A percentile compares a stretch with the other conserved stretches of the same genome.
phyloP scores from a whole-genome alignment of 2,888 invertebrate genomes.

The Synanthedon andrenaeformis region DNA sequence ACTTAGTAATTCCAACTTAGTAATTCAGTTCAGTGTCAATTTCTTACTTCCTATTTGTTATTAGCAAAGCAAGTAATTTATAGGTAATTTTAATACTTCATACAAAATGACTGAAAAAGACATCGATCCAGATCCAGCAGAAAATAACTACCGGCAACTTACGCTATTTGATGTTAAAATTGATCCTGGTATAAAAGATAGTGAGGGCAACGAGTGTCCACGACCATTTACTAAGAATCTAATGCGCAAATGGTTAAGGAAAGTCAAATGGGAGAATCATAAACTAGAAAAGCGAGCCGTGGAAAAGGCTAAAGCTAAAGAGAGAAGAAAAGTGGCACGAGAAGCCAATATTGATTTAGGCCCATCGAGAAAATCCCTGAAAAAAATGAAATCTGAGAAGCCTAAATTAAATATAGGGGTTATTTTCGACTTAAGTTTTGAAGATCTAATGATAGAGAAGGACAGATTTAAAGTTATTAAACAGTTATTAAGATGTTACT shows the following conservation, averaged over 20 bases:
- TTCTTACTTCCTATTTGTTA: no score
- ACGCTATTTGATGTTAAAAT: conserved; percentile 50
- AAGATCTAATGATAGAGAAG: conserved; percentile 89
- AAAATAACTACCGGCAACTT: conserved; percentile 30
- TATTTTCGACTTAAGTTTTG: conserved; percentile 92
- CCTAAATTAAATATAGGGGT: conserved; percentile 78
- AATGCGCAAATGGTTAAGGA: conserved; percentile 76
- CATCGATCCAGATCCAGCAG: conserved; percentile 5
- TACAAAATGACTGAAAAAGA: not conserved
- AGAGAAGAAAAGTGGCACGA: conserved; percentile 76
- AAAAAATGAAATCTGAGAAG: conserved; percentile 76
- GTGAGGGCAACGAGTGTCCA: conserved; percentile 51
- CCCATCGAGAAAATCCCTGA: conserved; percentile 84
- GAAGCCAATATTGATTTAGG: conserved; percentile 79
- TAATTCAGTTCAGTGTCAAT: no score
- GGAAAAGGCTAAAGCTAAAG: conserved; percentile 79
- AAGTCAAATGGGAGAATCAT: conserved; percentile 78
- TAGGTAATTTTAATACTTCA: no score
- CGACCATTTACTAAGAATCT: conserved; percentile 73
- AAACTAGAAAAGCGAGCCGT: conserved; percentile 78
- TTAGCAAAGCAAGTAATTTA: no score
- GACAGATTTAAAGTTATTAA: conserved; percentile 91
- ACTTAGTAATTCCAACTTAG: no score
- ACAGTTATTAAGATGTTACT: conserved; percentile 91
- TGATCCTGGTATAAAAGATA: conserved; percentile 60